phyloP scores from a whole-genome alignment of 2,797 vertebrate genomes.

The Synaphobranchus kaupii region DNA sequence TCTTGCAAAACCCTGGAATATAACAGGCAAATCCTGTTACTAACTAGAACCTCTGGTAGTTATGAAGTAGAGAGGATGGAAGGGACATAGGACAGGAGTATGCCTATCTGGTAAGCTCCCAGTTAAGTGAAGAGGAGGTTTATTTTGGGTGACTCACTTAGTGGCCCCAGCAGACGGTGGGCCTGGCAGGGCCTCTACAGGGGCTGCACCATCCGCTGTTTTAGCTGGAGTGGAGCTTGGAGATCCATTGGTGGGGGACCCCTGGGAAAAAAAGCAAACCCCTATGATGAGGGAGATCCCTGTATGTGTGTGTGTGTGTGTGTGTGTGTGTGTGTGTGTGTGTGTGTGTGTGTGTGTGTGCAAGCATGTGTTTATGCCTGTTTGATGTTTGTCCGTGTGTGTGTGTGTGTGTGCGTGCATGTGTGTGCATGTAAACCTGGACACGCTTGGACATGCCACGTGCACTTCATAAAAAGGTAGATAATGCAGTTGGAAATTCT shows the following conservation, averaged over 20 bases:
- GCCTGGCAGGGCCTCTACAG: conserved; percentile 75
- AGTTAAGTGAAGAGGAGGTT: neutral
- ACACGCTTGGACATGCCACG: neutral
- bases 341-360: conserved; percentile 1
- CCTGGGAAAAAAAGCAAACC: conserved; percentile 68
- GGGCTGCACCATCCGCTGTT: conserved; percentile 82
- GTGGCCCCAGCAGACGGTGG: conserved; percentile 78
- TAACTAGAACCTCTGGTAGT: no score
- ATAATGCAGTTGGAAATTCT: neutral
- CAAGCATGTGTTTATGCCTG: neutral
- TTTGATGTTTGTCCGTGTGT: neutral
- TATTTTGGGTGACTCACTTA: conserved; percentile 61
- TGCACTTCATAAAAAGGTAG: neutral
- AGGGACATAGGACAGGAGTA: neutral
- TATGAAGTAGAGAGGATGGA: neutral
- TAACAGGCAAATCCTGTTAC: no score
- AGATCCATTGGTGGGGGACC: conserved; percentile 92
- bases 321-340: neutral
- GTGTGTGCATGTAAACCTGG: neutral
- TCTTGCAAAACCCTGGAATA: no score
- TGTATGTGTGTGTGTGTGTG: neutral
- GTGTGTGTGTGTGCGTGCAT: neutral
- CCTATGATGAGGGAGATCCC: neutral
- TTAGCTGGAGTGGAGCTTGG: conserved; percentile 95
- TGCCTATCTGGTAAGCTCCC: neutral